A percentile compares a stretch with the other conserved stretches of the same genome.
phyloP scores from a whole-genome alignment of 2,888 invertebrate genomes.

The Hypolimnas misippus region DNA sequence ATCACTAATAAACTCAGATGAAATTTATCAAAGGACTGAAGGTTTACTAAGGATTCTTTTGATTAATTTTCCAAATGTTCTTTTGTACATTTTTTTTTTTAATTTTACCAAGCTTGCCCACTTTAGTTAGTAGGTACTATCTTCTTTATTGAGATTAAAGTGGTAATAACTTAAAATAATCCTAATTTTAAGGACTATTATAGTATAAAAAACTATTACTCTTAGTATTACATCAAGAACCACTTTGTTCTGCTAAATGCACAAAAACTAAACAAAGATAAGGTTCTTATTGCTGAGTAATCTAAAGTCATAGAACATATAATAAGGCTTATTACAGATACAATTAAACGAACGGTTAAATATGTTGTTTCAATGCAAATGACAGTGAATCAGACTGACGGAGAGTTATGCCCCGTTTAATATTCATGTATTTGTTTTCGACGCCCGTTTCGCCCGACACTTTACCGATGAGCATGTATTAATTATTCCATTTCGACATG shows the following conservation, averaged over 20 bases:
- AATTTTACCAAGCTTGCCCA: neutral
- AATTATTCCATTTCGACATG: constrained; percentile 59
- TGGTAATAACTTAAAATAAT: no score
- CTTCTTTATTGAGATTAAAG: no score
- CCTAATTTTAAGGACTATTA: no score
- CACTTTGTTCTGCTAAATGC: no score
- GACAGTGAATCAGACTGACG: constrained; percentile 54
- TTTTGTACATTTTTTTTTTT: neutral
- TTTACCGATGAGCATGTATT: constrained; percentile 69
- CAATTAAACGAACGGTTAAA: constrained; percentile 26
- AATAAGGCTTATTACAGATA: constrained; percentile 8
- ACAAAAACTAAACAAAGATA: neutral
- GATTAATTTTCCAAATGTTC: constrained; percentile 16
- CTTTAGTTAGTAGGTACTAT: no score
- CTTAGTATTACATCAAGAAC: no score
- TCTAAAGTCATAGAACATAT: neutral
- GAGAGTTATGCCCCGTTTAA: constrained; percentile 65
- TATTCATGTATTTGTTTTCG: constrained; percentile 80
- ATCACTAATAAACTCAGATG: constrained; percentile 42
- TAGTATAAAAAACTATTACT: no score
- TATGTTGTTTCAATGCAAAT: constrained; percentile 45
- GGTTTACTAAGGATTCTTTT: constrained; percentile 23
- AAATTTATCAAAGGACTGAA: constrained; percentile 32
- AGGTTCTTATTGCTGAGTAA: neutral
- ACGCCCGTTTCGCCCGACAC: constrained; percentile 64